phyloP scores from a whole-genome alignment of 1,140 invertebrate species.

The Anthonomus grandis region DNA sequence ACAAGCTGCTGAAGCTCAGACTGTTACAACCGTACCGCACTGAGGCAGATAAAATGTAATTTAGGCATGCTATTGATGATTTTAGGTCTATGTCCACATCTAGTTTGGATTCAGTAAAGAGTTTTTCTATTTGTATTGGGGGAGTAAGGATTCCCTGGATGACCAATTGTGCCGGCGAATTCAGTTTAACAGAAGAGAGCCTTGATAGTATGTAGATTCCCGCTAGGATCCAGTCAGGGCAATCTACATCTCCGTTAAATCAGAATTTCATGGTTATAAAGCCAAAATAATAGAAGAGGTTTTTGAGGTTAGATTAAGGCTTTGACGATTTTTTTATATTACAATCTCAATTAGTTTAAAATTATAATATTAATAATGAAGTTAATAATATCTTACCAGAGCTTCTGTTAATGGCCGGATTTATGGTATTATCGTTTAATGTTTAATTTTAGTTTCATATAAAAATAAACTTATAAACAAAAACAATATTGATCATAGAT shows the following conservation, averaged over 20 bases:
- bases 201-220: slow-evolving; percentile 76
- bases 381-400: too few species aligned
- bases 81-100: slow-evolving; percentile 60
- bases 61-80: slow-evolving; percentile 67
- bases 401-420: too few species aligned
- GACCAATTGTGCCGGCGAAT: slow-evolving; percentile 63
- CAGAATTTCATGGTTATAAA: too few species aligned
- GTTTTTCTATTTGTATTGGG: slow-evolving; percentile 43
- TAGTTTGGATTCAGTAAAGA: slow-evolving; percentile 49
- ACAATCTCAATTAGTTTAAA: too few species aligned
- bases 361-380: too few species aligned
- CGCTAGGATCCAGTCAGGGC: slow-evolving; percentile 82
- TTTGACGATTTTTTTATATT: too few species aligned
- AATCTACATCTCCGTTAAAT: slow-evolving; percentile 83
- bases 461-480: too few species aligned
- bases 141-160: slow-evolving; percentile 54
- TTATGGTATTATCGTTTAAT: too few species aligned
- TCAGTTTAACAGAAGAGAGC: slow-evolving; percentile 73
- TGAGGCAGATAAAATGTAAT: slow-evolving; percentile 67
- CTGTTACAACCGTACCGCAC: slow-evolving; percentile 62
- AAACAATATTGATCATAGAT: too few species aligned
- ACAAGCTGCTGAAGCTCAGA: slow-evolving; percentile 78
- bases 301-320: too few species aligned
- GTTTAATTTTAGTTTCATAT: too few species aligned
- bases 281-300: too few species aligned